Evolutionary conservation across 1,140 invertebrate species (phyloP), one percentile per base, ranked within the genome.

Genomic region (Neomicropteryx cornuta): DNA sequence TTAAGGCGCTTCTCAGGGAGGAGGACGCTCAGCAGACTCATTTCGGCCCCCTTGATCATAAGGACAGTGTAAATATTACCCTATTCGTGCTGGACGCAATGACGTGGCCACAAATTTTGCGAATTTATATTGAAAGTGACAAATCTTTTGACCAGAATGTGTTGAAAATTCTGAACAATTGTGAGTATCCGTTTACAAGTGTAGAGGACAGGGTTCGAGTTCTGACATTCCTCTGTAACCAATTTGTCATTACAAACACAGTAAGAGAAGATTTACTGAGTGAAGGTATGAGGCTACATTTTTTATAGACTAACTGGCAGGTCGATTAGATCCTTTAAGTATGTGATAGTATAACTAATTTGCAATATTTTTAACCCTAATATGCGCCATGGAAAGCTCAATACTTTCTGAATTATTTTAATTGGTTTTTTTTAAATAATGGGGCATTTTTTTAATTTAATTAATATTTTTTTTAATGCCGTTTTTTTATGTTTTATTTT

Each of bases 1-100:
- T 97, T 2, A 94, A 91, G 68, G 81, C 91, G 6, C 71, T 97
- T 38, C 63, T 97, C 19, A 64, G 93, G 34, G 94, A 97, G 68
- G 93, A 97, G 66, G 94, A 97, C 61, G 79, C 81, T 1, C 89
- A 93, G 60, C 88, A 90, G 53, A 95, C 92, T 13, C 85, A 90
- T 56, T 97, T 95, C 71, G 93, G 93, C 33, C 90, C 93, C 10
- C 62, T 92, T 36, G 95, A 98, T 68, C 83, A 91, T 51, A 97
- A 97, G 70, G 94, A 97, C 62, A 93, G 88, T 60, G 83, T 97
- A 1, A 97, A 97, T 61, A 81, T 95, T 36, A 77, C 83, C 44
- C 68, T 97, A 14, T 96, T 85, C 69, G 79, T 95, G 53, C 77
- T 94, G 43, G 95, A 98, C 71, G 70, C 81, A 29, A 80, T 97